Conservation (phyloP, 35 echinoderm and acorn worm genomes). For the Acanthaster planci region DNA sequence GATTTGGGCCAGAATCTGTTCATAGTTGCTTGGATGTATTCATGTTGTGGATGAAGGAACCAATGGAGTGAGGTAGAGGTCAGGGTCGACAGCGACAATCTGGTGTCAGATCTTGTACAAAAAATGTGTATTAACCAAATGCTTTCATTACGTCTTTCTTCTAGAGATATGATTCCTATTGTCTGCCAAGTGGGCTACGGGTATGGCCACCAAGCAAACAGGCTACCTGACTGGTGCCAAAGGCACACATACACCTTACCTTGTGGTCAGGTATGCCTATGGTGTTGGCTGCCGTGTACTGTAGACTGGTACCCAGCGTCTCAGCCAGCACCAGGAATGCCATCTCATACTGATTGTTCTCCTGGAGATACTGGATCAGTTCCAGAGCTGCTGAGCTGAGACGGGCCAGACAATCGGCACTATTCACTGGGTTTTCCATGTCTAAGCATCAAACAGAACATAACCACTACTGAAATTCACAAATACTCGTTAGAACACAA, state of each 20-base stretch:
- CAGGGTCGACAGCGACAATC: neutral
- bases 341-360: constrained; percentile 74
- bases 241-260: neutral
- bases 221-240: no score
- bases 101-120: constrained; percentile 39
- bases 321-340: constrained; percentile 55
- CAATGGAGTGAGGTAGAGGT: constrained; percentile 23
- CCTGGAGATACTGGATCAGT: constrained; percentile 55
- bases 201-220: no score
- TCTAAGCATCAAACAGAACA: neutral
- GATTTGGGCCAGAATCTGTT: constrained; percentile 19
- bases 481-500: no score
- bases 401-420: neutral
- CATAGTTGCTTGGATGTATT: constrained; percentile 5
- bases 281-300: constrained; percentile 55
- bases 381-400: constrained; percentile 26
- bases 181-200: no score
- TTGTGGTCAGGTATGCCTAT: constrained; percentile 20
- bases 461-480: no score
- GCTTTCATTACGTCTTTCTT: constrained; percentile 7
- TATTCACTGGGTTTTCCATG: neutral
- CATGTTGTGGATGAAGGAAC: neutral
- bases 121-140: neutral
- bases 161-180: no score
- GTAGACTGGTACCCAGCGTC: constrained; percentile 38